phyloP scores from a whole-genome alignment of 2,797 vertebrate genomes.

The Sus cebifrons region DNA sequence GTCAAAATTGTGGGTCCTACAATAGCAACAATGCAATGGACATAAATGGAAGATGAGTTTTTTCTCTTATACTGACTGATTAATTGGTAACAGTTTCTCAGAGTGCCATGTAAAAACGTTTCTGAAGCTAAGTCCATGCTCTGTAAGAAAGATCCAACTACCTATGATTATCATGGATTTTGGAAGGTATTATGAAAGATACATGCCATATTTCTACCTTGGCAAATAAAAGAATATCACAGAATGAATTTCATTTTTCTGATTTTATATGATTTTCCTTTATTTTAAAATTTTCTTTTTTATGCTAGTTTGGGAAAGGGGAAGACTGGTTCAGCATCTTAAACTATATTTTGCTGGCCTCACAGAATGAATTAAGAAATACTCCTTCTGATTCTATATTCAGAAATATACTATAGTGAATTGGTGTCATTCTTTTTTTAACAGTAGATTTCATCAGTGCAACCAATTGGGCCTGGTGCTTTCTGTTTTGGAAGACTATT shows the following conservation, averaged over 20 bases:
- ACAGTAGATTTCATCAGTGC: not conserved
- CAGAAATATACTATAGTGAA: not conserved
- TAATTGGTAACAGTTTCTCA: not conserved
- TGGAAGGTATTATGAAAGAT: not conserved
- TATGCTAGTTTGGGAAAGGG: not conserved
- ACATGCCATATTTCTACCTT: not conserved
- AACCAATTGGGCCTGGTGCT: not conserved
- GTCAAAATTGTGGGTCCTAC: not conserved
- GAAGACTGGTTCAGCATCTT: not conserved
- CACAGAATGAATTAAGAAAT: not conserved
- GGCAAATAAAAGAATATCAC: not conserved
- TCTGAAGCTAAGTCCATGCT: conserved; percentile 6
- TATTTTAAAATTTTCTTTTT: not conserved
- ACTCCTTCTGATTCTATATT: not conserved
- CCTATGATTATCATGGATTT: not conserved
- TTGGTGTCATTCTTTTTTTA: not conserved
- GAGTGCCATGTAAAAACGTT: not conserved
- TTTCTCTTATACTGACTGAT: not conserved
- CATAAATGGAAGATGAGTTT: not conserved
- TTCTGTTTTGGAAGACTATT: conserved; percentile 21
- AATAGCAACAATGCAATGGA: not conserved
- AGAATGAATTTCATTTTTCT: conserved; percentile 26
- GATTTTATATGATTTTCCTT: conserved; percentile 32
- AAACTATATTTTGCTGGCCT: not conserved
- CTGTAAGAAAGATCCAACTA: not conserved